Conservation (phyloP, 1,140 invertebrate species). For the Euura saliciscinereae region DNA sequence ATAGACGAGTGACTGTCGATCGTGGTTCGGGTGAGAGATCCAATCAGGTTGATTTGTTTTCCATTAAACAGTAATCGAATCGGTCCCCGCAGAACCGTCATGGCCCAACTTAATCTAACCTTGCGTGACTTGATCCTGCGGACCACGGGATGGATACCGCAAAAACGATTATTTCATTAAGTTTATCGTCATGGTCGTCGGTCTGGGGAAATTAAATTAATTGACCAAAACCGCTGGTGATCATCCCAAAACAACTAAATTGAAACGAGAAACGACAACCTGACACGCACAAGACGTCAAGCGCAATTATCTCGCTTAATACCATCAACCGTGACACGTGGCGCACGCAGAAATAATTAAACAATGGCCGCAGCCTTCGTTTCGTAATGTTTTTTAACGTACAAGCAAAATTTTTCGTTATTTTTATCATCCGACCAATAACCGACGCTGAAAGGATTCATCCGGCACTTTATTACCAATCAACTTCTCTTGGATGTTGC, state of each 20-base stretch:
- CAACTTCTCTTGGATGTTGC: background rate
- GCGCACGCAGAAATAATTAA: background rate
- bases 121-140: background rate
- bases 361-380: too few species aligned
- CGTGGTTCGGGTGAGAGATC: background rate
- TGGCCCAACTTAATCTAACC: conserved; percentile 2
- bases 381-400: too few species aligned
- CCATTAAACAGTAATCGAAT: conserved; percentile 13
- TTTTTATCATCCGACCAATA: too few species aligned
- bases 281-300: background rate
- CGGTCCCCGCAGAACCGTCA: background rate
- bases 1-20: background rate
- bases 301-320: background rate
- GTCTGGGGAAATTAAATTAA: background rate
- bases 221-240: conserved; percentile 6
- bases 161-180: conserved; percentile 6
- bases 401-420: too few species aligned
- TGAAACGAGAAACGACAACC: background rate
- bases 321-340: background rate
- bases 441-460: background rate
- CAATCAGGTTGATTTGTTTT: conserved; percentile 14
- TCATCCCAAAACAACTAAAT: background rate
- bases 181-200: conserved; percentile 3
- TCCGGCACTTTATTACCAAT: background rate
- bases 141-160: background rate